Percentiles rank a stretch among this genome's conserved stretches.
Conservation (phyloP, 2,113 vertebrate species). For the Barnardius zonarius region DNA sequence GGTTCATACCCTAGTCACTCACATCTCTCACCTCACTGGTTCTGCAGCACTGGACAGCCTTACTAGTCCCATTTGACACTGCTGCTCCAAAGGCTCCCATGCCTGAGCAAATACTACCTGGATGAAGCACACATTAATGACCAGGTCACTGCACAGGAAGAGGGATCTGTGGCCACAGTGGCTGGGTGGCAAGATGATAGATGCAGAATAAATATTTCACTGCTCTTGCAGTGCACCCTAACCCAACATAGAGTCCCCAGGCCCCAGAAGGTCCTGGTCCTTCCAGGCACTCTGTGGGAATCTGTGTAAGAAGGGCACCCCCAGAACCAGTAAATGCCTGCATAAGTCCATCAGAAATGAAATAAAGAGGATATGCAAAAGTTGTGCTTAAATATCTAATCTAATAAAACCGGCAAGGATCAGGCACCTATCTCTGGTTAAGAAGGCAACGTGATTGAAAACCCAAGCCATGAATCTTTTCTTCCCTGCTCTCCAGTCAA, state of each 20-base stretch:
- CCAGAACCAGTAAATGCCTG: background rate
- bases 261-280: background rate
- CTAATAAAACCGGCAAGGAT: background rate
- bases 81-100: background rate
- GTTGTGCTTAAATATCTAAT: background rate
- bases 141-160: background rate
- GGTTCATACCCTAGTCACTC: background rate
- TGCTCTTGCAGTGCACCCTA: background rate
- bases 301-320: background rate
- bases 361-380: background rate
- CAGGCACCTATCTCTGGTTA: background rate
- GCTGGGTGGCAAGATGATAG: background rate
- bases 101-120: background rate
- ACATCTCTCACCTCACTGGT: accelerated
- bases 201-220: background rate
- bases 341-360: background rate
- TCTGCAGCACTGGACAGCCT: background rate
- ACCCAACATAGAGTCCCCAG: background rate
- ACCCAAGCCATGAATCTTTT: background rate
- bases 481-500: background rate
- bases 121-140: background rate
- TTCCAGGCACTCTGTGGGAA: background rate
- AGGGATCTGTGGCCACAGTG: background rate
- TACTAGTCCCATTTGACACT: background rate
- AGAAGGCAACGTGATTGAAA: background rate